phyloP scores from a whole-genome alignment of 2,797 vertebrate genomes.

The Chelon auratus region DNA sequence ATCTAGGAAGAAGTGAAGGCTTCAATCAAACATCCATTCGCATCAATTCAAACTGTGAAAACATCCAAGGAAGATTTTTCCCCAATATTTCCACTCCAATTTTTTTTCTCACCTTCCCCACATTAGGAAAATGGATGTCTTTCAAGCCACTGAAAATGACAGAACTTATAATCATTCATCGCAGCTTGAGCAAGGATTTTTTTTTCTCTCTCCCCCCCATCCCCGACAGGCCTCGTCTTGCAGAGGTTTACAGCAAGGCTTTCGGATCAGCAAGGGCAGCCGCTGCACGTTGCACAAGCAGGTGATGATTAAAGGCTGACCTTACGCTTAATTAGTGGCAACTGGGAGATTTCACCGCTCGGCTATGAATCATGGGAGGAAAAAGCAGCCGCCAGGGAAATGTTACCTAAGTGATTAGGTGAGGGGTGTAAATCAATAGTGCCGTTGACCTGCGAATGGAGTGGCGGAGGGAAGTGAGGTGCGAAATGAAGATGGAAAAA shows the following conservation, averaged over 20 bases:
- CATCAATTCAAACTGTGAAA: constrained; percentile 33
- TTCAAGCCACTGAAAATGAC: constrained; percentile 41
- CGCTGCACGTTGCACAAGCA: constrained; percentile 66
- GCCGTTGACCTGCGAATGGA: constrained; percentile 73
- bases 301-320: constrained; percentile 83
- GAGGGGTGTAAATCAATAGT: constrained; percentile 82
- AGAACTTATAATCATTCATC: constrained; percentile 42
- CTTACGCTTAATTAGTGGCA: constrained; percentile 83
- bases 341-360: constrained; percentile 72
- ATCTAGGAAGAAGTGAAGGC: constrained; percentile 17
- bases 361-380: constrained; percentile 79
- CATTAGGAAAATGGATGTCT: constrained; percentile 22
- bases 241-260: constrained; percentile 32
- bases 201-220: background rate
- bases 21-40: constrained; percentile 37
- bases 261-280: constrained; percentile 54
- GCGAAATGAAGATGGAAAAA: constrained; percentile 67
- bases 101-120: background rate
- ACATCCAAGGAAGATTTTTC: constrained; percentile 15
- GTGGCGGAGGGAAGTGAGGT: constrained; percentile 63
- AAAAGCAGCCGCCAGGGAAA: constrained; percentile 73
- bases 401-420: constrained; percentile 82
- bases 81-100: background rate
- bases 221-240: constrained; percentile 26
- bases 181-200: constrained; percentile 5